Base-by-base conservation (phyloP, 2,113 vertebrate genomes). In the Chionodraco myersi region DNA sequence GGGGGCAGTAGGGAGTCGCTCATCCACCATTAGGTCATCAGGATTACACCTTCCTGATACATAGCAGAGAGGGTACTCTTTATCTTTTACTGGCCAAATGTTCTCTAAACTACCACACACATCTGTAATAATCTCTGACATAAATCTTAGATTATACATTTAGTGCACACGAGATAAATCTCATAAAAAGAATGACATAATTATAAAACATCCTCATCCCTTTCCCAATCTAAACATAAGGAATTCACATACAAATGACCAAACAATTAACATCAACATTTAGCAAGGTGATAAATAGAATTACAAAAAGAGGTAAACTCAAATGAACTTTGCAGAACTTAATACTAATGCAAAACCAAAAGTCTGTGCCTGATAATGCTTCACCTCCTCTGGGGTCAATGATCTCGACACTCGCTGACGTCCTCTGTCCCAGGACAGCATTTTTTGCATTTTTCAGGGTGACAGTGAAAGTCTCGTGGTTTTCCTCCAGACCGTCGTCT, bases 401-500 rank as follows among this genome's bases (percentile, higher is more conserved):
- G 3, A 68, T 95, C 91, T 95, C 90, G 30, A 95, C 91, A 2
- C 71, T 86, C n/a, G 93, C 90, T 5, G 92, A 90, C 23, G 30
- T 92, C 44, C 83, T 94, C 63, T 86, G 92, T 48, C 94, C 95
- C 87, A 96, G 83, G 68, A 96, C 7, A 3, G 86, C 75, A 13
- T 94, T 96, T 81, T 82, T 73, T 3, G 95, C 93, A 2, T 68
- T 83, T 16, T 88, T 94, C 34, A 87, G 88, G 57, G 71, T 36
- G 51, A 96, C 88, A 6, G 87, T 90, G 79, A 96, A 91, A n/a
- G 86, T 86, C 90, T 96, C 94, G 45, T 91, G 79, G 72, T 94
- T 96, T 80, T 96, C 95, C 91, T 96, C 95, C 80, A 95, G 89
- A 8, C 94, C 91, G 13, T 96, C 94, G 3, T 95, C 92, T 2